phyloP scores from a whole-genome alignment of 2,113 vertebrate genomes.

The Piliocolobus tephrosceles region DNA sequence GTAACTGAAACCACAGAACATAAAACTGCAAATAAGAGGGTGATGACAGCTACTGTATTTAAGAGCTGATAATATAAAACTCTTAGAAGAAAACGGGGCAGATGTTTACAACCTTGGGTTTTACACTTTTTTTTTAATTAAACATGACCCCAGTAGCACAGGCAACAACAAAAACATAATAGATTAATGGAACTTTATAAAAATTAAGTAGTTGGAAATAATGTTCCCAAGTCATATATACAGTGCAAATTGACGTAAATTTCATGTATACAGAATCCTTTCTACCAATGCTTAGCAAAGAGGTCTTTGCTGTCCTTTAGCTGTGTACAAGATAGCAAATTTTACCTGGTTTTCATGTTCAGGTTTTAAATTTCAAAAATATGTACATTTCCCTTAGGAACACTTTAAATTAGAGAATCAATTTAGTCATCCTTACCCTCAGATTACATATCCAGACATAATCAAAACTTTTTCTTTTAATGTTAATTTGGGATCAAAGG shows the following conservation, averaged over 20 bases:
- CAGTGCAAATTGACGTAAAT: neutral
- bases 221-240: neutral
- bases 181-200: neutral
- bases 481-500: neutral
- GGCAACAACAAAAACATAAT: neutral
- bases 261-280: neutral
- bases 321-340: neutral
- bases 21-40: neutral
- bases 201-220: neutral
- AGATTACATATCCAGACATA: neutral
- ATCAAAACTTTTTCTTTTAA: neutral
- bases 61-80: neutral
- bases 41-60: neutral
- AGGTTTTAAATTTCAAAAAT: neutral
- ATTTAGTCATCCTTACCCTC: accelerated
- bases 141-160: neutral
- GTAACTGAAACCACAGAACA: neutral
- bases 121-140: neutral
- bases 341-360: neutral
- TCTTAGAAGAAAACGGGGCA: neutral
- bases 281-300: neutral
- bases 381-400: neutral
- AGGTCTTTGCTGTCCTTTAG: neutral
- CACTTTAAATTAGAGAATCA: neutral
- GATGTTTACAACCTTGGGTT: neutral